Conservation (phyloP, 2,888 invertebrate species). For the Liposcelis brunnea region DNA sequence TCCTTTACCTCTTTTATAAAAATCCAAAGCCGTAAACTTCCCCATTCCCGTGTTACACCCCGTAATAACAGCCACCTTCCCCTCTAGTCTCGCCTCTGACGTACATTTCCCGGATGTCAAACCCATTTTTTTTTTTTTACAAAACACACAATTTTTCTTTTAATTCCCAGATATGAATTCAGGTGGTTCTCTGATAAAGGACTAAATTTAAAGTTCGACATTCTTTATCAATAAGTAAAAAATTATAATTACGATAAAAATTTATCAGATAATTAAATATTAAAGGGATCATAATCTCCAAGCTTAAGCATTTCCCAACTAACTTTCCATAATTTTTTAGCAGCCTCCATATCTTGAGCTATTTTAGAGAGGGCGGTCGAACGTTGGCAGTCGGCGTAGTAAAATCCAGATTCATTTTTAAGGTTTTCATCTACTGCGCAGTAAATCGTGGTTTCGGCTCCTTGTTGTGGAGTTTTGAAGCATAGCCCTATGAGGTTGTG, state of each 20-base stretch:
- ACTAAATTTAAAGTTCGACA: too few relatives aligned
- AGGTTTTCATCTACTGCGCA: conserved; percentile 49
- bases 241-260: too few relatives aligned
- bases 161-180: too few relatives aligned
- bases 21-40: conserved; percentile 21
- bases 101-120: conserved; percentile 13
- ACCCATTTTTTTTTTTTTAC: conserved; percentile 14
- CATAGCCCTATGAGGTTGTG: conserved; percentile 18
- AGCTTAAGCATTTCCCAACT: conserved; percentile 28
- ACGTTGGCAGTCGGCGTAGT: conserved; percentile 19
- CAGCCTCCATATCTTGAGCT: conserved; percentile 35
- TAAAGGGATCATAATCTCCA: not conserved
- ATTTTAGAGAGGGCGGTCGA: conserved; percentile 14
- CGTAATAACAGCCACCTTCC: conserved; percentile 31
- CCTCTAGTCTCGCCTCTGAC: conserved; percentile 20
- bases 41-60: conserved; percentile 24
- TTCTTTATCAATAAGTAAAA: too few relatives aligned
- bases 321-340: conserved; percentile 42
- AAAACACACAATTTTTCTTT: too few relatives aligned
- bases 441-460: conserved; percentile 59
- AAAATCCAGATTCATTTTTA: conserved; percentile 18
- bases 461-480: conserved; percentile 40
- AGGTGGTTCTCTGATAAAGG: too few relatives aligned
- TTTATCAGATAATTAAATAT: too few relatives aligned
- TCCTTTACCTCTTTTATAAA: conserved; percentile 21